Conservation (phyloP, 2,797 vertebrate species). For the Myotis pilosus region DNA sequence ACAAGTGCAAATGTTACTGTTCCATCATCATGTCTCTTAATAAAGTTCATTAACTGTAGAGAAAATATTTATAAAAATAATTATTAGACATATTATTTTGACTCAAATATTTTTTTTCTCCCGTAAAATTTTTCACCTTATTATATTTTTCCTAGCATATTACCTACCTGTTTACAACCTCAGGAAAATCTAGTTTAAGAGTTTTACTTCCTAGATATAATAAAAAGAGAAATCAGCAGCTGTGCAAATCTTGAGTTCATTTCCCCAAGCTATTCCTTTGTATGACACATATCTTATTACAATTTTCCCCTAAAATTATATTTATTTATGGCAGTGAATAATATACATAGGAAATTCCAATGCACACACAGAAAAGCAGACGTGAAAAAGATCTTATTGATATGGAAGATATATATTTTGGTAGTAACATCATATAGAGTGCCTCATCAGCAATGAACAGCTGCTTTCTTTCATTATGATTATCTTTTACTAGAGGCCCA, state of each 20-base stretch:
- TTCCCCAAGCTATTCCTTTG: conserved; percentile 17
- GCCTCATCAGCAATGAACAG: conserved; percentile 33
- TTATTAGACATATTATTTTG: conserved; percentile 5
- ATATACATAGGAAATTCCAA: conserved; percentile 5
- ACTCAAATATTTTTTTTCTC: neutral
- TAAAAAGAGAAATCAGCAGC: conserved; percentile 30
- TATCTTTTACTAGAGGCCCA: neutral
- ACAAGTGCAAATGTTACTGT: neutral
- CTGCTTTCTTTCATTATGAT: conserved; percentile 46
- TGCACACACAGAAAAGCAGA: neutral
- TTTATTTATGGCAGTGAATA: conserved; percentile 54
- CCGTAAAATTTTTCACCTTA: neutral
- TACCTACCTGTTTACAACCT: neutral
- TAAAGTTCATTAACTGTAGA: neutral
- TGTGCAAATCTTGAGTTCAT: conserved; percentile 39
- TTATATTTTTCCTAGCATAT: neutral
- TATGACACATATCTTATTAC: conserved; percentile 32
- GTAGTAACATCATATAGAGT: conserved; percentile 11
- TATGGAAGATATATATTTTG: conserved; percentile 19
- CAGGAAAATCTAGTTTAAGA: neutral
- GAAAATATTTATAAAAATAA: neutral
- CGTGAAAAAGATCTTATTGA: conserved; percentile 22
- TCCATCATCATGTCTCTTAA: neutral
- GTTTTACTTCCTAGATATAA: conserved; percentile 43
- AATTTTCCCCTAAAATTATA: conserved; percentile 33